Base-by-base conservation (phyloP, 1,140 invertebrate species). In the Theocolax elegans region DNA sequence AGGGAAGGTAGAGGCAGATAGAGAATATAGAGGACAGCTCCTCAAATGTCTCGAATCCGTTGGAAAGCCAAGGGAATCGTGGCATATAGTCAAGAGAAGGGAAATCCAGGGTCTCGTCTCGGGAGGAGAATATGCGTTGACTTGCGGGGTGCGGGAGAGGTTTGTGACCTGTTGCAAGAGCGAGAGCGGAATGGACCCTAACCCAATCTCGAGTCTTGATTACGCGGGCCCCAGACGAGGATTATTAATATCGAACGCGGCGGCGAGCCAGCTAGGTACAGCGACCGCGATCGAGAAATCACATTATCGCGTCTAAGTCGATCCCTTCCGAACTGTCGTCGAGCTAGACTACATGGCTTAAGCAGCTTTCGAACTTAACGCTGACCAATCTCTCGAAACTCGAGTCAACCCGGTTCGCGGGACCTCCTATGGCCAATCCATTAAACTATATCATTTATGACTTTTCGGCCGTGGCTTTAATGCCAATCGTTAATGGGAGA, bases 371-470 rank as follows among this genome's bases (percentile, higher is more conserved):
- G 6, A 68, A 60, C 67, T 68, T 31, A 35, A 44, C 13, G 67
- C 58, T 62, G 58, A 60, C 58, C 46, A 21, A 21, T 49, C 27
- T 38, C 25, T 21, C 31, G 7, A 0, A 31, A 2, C 19, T 23
- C 19, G 19, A 35, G 8, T 1, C 19, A 1, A 10, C 10, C n/a
- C 19, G n/a, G 31, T 23, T n/a, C 23, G 25, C 40, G 13, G n/a
- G 13, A 31, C 49, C n/a, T n/a, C 42, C 65, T 59, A 21, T 19
- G 35, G 19, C 21, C 64, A 23, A 59, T 68, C 58, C 58, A 54
- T 62, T 62, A 68, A 68, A 62, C 67, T 68, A 53, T 51, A 17
- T 62, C 58, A 68, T 68, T 62, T 60, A 53, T 62, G 38, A 53
- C n/a, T 46, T 60, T 60, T 59, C 10, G 35, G 4, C 0, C 3